Base-by-base conservation (phyloP, 2,113 vertebrate genomes). In the Promerops cafer region DNA sequence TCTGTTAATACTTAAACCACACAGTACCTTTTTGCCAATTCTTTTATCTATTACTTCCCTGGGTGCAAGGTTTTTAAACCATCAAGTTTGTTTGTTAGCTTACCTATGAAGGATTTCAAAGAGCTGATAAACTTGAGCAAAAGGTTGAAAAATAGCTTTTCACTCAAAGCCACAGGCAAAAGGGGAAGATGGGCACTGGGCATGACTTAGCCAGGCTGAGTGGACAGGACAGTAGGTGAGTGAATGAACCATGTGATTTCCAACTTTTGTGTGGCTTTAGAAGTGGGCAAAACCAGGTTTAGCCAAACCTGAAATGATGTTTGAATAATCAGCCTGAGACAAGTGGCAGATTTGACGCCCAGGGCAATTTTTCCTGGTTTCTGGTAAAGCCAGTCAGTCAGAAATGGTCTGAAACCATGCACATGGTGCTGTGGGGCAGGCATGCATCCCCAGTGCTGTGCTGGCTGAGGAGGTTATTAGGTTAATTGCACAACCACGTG, bases 1-100 rank as follows among this genome's bases (percentile, higher is more conserved):
- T 30, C 27, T 80, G 18, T 83, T 86, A 76, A 81, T 76, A 45
- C 28, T 81, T 33, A n/a, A 45, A 70, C 89, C 49, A 82, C 35
- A 87, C 11, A 75, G 37, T 56, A 78, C 63, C 42, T 87, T 86
- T 96, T 84, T 94, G 85, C 78, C 63, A 92, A 45, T 42, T 84
- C 68, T 93, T 93, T 35, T 47, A 22, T 23, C 44, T 47, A 39
- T 49, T 83, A 69, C 20, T 53, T 71, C 26, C 83, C 16, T 69
- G 30, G 11, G 24, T 28, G 39, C 56, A 68, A 97, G 71, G 70
- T 35, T 93, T 50, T 81, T 63, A 94, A 94, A 87, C 21, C 64
- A 44, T 35, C 52, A n/a, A 30, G 61, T 92, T 66, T 72, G 35
- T 63, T 90, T 96, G 33, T 78, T 60, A 57, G 50, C 52, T 94